phyloP scores from a whole-genome alignment of 2,797 vertebrate species.

The Sebastes hubbsi region DNA sequence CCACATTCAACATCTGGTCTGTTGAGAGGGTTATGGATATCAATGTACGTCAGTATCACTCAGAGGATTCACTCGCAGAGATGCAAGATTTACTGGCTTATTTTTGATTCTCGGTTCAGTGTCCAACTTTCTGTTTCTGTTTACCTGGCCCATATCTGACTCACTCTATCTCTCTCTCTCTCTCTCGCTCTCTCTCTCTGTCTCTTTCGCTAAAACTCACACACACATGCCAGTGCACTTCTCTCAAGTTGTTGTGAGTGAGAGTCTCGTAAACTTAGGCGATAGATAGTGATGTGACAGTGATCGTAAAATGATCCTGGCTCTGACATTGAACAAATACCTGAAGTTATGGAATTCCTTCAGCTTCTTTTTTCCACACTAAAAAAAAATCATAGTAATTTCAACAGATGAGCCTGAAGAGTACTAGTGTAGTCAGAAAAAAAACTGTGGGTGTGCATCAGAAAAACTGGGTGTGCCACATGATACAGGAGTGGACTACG shows the following conservation, averaged over 20 bases:
- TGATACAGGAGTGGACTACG: too few species aligned
- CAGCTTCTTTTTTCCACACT: conserved; percentile 3
- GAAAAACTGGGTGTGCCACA: too few species aligned
- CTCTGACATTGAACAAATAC: conserved; percentile 23
- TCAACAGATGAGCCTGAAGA: conserved; percentile 28
- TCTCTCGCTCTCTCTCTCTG: neutral
- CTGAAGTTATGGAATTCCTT: conserved; percentile 11
- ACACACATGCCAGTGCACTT: neutral
- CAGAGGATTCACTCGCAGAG: conserved; percentile 10
- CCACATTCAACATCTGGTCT: conserved; percentile 57
- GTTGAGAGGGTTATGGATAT: conserved; percentile 33
- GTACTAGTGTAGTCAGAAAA: neutral
- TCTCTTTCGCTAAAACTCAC: neutral
- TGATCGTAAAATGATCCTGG: conserved; percentile 27
- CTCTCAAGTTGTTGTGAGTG: neutral
- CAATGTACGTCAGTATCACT: conserved; percentile 30
- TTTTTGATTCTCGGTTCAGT: neutral
- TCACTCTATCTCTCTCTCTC: neutral
- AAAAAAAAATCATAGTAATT: conserved; percentile 27
- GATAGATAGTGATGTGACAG: conserved; percentile 21
- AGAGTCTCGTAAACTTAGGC: conserved; percentile 3
- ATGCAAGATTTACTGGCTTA: conserved; percentile 4
- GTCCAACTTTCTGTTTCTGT: conserved; percentile 5
- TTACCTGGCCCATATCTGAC: neutral
- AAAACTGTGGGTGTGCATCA: neutral